Base-by-base conservation (phyloP, 2,797 vertebrate species). In the Lagocephalus sceleratus region DNA sequence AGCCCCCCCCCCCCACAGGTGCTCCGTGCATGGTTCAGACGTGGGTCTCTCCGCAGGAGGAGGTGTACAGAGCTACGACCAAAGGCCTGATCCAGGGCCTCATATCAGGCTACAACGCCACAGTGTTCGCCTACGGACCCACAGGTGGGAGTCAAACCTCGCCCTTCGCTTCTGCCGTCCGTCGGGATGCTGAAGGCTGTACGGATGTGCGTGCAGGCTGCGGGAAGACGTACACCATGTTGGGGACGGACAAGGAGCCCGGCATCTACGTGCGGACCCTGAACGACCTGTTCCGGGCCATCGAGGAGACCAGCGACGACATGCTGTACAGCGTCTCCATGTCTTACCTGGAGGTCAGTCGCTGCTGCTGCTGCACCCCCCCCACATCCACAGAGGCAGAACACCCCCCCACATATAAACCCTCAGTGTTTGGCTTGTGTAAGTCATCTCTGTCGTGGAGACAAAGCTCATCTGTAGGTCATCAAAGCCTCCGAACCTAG, bases 161-260 rank as follows among this genome's bases (percentile, higher is more conserved):
- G 7, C 23, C n/a, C n/a, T n/a, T n/a, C n/a, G n/a, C n/a, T n/a
- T n/a, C n/a, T n/a, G n/a, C n/a, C n/a, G n/a, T n/a, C n/a, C n/a
- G n/a, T n/a, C n/a, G n/a, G n/a, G n/a, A n/a, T n/a, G n/a, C n/a
- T n/a, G n/a, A n/a, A n/a, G n/a, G n/a, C n/a, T n/a, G n/a, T n/a
- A n/a, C n/a, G n/a, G n/a, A n/a, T 54, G 0, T 51, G 7, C 67
- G 25, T 52, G 12, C 70, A 97, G 95, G 95, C 60, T 96, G 94
- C 48, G 95, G 95, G 66, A 98, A 98, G 81, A 98, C 95, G 0
- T 96, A 97, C 82, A 97, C 95, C 47, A 98, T 98, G 95, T 67
- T 98, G 79, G 95, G 95, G 47, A 97, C 94, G 0, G 92, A 97
- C 76, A 84, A 81, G 0, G 93, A 97, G 71, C 95, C 94, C 0